Percentiles rank a stretch among this genome's conserved stretches.
phyloP scores from a whole-genome alignment of 2,797 vertebrate species.

The Sebastiscus albofasciatus region DNA sequence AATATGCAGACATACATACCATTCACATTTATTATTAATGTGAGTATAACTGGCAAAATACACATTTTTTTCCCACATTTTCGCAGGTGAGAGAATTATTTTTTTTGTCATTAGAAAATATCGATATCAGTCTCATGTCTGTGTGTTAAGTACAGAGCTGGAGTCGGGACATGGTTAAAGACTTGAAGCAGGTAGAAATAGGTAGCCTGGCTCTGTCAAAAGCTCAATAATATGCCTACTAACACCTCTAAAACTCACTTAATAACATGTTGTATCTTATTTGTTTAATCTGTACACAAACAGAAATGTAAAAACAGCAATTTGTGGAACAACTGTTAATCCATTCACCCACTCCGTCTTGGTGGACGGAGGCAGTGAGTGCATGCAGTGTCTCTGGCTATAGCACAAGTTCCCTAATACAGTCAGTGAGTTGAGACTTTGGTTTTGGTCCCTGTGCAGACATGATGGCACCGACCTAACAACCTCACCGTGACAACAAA shows the following conservation, averaged over 20 bases:
- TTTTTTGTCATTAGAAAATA: background rate
- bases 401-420: background rate
- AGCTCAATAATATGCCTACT: background rate
- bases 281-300: background rate
- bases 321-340: background rate
- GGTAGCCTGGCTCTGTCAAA: background rate
- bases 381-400: too few species aligned
- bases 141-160: background rate
- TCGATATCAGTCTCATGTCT: too few species aligned
- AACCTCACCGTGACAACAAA: background rate
- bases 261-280: background rate
- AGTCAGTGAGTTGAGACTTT: background rate
- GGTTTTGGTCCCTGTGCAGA: background rate
- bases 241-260: too few species aligned
- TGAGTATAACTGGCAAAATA: background rate
- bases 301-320: background rate
- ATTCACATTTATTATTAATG: background rate
- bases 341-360: background rate
- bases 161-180: background rate
- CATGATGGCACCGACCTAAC: background rate
- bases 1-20: background rate
- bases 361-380: background rate
- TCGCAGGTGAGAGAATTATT: background rate
- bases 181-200: background rate
- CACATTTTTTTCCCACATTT: background rate